A percentile compares a stretch with the other conserved stretches of the same genome.
phyloP scores from a whole-genome alignment of 2,888 invertebrate genomes.

The Elmis aenea region DNA sequence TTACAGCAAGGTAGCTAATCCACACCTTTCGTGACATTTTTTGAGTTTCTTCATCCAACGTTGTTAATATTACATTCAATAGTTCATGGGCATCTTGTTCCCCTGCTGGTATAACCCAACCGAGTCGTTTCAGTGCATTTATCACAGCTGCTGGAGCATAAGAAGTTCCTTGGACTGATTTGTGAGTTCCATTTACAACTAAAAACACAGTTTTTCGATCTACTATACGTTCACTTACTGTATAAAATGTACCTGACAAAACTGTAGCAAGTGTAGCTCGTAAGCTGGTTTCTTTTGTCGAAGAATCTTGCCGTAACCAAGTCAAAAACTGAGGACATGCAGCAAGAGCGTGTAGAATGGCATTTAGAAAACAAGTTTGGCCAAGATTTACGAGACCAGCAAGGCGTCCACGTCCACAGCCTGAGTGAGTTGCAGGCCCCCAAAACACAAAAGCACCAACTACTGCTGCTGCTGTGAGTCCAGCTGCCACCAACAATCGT shows the following conservation, averaged over 20 bases:
- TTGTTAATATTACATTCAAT: slow-evolving; percentile 82
- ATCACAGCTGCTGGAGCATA: slow-evolving; percentile 65
- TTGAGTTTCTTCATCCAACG: slow-evolving; percentile 80
- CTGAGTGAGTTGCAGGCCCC: slow-evolving; percentile 65
- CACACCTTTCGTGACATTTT: slow-evolving; percentile 56
- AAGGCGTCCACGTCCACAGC: slow-evolving; percentile 59
- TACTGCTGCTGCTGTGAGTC: slow-evolving; percentile 74
- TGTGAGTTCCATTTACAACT: slow-evolving; percentile 71
- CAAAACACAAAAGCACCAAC: slow-evolving; percentile 80
- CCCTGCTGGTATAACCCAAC: slow-evolving; percentile 85
- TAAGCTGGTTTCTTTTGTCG: slow-evolving; percentile 63
- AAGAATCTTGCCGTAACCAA: slow-evolving; percentile 71
- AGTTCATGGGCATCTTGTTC: slow-evolving; percentile 95
- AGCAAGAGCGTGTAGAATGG: slow-evolving; percentile 83
- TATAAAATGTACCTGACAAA: slow-evolving; percentile 74
- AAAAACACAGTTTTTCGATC: too few species aligned
- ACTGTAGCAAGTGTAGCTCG: slow-evolving; percentile 70
- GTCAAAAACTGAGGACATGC: slow-evolving; percentile 78
- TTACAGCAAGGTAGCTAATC: background rate
- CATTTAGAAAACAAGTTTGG: slow-evolving; percentile 89
- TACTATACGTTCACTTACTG: slow-evolving; percentile 5
- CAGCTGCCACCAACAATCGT: slow-evolving; percentile 71
- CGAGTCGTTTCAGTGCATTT: slow-evolving; percentile 66
- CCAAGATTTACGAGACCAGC: slow-evolving; percentile 88
- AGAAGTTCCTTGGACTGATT: slow-evolving; percentile 58